Evolutionary conservation across 2,888 invertebrate genomes (phyloP).

Genomic region (Argyresthia goedartella): DNA sequence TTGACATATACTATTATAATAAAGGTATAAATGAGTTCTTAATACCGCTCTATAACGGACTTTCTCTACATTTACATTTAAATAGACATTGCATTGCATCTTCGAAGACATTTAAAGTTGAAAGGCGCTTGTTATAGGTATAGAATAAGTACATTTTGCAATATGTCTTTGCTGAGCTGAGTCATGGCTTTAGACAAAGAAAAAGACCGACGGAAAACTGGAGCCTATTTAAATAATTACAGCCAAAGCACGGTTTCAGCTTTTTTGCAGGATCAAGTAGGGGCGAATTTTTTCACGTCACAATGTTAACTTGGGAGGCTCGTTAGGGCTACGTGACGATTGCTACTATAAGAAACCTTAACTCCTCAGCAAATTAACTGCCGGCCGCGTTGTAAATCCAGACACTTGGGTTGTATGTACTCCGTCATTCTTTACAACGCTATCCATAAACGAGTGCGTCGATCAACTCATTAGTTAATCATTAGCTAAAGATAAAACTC

Average conservation of each 20-base stretch:
- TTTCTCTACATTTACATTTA: too few relatives aligned
- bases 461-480: background rate
- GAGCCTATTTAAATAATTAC: slow-evolving; percentile 12
- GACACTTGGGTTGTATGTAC: background rate
- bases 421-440: slow-evolving; percentile 7
- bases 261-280: slow-evolving; percentile 18
- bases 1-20: too few relatives aligned
- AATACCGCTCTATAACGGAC: too few relatives aligned
- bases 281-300: slow-evolving; percentile 59
- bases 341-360: slow-evolving; percentile 43
- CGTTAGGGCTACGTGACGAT: slow-evolving; percentile 65
- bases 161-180: too few relatives aligned
- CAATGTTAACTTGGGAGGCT: slow-evolving; percentile 60
- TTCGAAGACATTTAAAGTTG: too few relatives aligned
- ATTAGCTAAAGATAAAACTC: background rate
- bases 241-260: slow-evolving; percentile 16
- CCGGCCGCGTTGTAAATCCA: slow-evolving; percentile 31
- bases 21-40: too few relatives aligned
- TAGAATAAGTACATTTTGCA: too few relatives aligned
- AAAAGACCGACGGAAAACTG: too few relatives aligned
- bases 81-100: too few relatives aligned
- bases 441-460: background rate
- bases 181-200: too few relatives aligned
- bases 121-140: too few relatives aligned
- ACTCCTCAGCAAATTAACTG: slow-evolving; percentile 46